phyloP scores from a whole-genome alignment of 2,113 vertebrate genomes.

The Puma concolor region DNA sequence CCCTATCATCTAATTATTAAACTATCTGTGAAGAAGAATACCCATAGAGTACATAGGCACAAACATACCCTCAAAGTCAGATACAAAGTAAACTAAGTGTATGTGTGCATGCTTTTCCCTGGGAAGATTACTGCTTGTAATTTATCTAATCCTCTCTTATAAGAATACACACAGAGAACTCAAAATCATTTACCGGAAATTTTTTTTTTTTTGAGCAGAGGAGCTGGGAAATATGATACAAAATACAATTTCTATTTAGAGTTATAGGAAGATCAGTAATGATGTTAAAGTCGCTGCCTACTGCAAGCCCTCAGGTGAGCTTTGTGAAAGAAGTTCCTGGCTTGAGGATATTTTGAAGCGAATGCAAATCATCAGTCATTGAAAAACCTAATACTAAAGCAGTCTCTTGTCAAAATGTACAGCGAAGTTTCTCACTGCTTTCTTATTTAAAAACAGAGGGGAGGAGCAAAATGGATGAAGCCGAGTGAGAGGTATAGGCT shows the following conservation, averaged over 20 bases:
- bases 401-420: slow-evolving; percentile 37
- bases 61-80: background rate
- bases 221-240: background rate
- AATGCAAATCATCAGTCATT: slow-evolving; percentile 49
- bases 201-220: background rate
- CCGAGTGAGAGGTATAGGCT: background rate
- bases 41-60: background rate
- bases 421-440: background rate
- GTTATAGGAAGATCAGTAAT: slow-evolving; percentile 42
- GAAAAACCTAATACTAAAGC: slow-evolving; percentile 57
- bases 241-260: slow-evolving; percentile 53
- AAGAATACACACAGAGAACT: background rate
- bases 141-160: background rate
- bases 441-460: background rate
- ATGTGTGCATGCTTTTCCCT: background rate
- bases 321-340: background rate
- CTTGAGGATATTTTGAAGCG: slow-evolving; percentile 50
- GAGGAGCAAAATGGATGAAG: background rate
- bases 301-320: background rate
- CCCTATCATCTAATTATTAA: background rate
- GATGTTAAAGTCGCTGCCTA: background rate
- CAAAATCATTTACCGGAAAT: background rate
- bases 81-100: slow-evolving; percentile 20
- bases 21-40: background rate
- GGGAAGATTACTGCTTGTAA: background rate